These are phyloP conservation scores for Sinocyclocheilus grahami DNA, from an alignment of 2,113 vertebrate genomes.

Conservation along the genomic window DNA sequence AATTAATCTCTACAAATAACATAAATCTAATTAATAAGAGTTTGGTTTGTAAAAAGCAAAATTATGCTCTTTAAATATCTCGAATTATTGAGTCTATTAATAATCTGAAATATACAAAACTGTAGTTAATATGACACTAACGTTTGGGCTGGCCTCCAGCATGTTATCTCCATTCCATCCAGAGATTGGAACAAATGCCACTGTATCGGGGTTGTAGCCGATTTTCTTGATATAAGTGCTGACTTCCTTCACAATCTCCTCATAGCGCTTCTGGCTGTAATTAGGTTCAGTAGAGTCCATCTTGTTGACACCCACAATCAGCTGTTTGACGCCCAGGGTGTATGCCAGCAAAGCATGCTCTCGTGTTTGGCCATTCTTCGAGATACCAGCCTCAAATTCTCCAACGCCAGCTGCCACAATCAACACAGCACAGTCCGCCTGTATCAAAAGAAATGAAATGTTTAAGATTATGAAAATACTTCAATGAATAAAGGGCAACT, in stretches of 20 bases:
- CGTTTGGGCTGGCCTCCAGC: conserved; percentile 87
- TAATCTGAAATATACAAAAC: background rate
- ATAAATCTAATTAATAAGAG: background rate
- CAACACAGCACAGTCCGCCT: conserved; percentile 94
- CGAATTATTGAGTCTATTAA: background rate
- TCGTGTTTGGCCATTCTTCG: conserved; percentile 92
- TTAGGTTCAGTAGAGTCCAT: conserved; percentile 93
- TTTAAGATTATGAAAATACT: background rate
- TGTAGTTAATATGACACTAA: background rate
- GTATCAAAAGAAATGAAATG: background rate
- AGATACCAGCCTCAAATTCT: conserved; percentile 92
- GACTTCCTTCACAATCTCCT: conserved; percentile 96
- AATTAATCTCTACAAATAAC: background rate
- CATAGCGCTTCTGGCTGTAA: conserved; percentile 94
- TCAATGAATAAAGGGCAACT: too few species aligned
- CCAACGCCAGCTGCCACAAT: conserved; percentile 91
- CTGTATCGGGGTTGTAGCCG: conserved; percentile 91
- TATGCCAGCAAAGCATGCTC: conserved; percentile 93
- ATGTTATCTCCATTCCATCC: conserved; percentile 97
- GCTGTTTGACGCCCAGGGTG: conserved; percentile 74
- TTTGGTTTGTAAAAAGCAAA: background rate
- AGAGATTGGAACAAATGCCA: conserved; percentile 92
- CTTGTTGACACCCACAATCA: conserved; percentile 12
- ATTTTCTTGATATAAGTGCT: conserved; percentile 97
- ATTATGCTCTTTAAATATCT: background rate